Base-by-base conservation (phyloP, 1,140 invertebrate species). In the Brachionus asplanchnoidis region DNA sequence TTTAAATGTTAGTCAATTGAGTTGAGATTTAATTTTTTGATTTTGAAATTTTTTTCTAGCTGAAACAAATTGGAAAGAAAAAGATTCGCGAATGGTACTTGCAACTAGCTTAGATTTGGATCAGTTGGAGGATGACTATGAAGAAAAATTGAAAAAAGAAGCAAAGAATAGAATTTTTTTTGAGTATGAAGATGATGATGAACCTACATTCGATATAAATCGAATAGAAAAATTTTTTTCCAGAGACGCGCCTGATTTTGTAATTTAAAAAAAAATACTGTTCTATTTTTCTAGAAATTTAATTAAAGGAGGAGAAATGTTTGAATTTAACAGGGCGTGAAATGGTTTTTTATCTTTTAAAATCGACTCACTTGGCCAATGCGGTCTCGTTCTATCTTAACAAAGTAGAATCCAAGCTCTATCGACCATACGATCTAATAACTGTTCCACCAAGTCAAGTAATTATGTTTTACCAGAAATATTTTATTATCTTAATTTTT, bases 51-150 rank as follows among this genome's bases (percentile, higher is more conserved):
- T 23, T 5, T 42, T 7, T 65, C 12, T 66, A 82, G 79, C 26
- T 26, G 79, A 82, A 40, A 44, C 79, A 23, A 82, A 82, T 65
- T 82, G 79, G 79, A 60, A 82, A 65, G 40, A 82, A 82, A 82
- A 82, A 44, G 53, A 60, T 11, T 82, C 79, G 6, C 17, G 23
- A 23, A 42, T 46, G n/a, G 36, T 60, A 2, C 20, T 82, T 5
- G 79, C 53, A 14, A 68, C 79, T 40, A 68, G 36, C 28, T 32
- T 82, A 14, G 40, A 82, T 17, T 82, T 82, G 20, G 40, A 82
- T 20, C 26, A 82, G 26, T 28, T 80, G 26, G 77, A 82, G 3
- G 53, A 60, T 60, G 53, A 20, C n/a, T 60, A 60, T 40, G 53
- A 68, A 3, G 17, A 42, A 65, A 65, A 65, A 8, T 23, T 14